Conservation (phyloP, 2,113 vertebrate genomes). For the Alethe castanea region DNA sequence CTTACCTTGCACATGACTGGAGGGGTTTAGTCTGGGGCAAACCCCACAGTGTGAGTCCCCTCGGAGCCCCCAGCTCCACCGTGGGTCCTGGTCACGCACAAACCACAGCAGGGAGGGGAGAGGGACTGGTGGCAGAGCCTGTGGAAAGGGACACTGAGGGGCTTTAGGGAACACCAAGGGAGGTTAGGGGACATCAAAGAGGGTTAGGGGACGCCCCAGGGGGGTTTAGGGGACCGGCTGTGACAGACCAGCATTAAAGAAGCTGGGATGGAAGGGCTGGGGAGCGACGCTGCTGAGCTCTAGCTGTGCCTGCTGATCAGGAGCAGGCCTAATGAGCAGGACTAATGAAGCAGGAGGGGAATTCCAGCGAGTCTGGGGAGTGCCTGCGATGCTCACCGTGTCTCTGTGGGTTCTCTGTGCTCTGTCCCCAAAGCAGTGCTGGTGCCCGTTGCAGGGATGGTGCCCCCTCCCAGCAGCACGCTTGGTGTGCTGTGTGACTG, state of each 20-base stretch:
- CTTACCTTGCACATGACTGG: rapidly evolving
- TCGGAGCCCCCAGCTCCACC: not conserved
- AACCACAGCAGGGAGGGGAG: not conserved
- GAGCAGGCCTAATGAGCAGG: not conserved
- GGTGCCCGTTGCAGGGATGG: rapidly evolving
- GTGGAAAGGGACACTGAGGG: not conserved
- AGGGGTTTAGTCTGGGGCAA: not conserved
- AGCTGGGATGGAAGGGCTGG: not conserved
- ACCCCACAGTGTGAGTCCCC: not conserved
- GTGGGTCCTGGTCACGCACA: not conserved
- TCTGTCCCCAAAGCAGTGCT: not conserved
- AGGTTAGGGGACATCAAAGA: not conserved
- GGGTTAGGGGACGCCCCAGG: not conserved
- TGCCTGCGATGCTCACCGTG: not conserved
- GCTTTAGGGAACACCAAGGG: no score
- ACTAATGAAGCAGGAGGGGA: not conserved
- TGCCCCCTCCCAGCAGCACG: not conserved
- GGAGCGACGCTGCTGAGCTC: not conserved
- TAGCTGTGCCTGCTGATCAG: not conserved
- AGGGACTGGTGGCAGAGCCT: not conserved
- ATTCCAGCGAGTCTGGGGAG: not conserved
- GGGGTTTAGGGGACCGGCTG: rapidly evolving
- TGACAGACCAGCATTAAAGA: not conserved
- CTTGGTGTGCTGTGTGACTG: not conserved
- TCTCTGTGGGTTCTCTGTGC: not conserved